Conservation (phyloP, 2,888 invertebrate genomes). For the Apocheima hispidaria region DNA sequence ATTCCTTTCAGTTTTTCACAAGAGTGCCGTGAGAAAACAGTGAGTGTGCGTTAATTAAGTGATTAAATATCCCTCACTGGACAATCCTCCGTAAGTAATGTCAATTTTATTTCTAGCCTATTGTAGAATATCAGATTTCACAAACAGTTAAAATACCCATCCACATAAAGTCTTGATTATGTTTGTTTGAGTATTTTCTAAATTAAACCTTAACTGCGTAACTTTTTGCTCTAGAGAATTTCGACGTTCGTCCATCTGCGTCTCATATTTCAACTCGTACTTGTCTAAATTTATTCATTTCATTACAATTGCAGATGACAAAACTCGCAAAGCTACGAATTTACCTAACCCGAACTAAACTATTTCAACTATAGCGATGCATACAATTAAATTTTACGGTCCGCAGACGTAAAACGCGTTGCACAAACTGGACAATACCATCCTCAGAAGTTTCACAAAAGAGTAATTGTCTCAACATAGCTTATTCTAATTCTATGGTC, state of each 20-base stretch:
- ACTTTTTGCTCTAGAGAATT: slow-evolving; percentile 10
- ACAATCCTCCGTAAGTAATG: not conserved
- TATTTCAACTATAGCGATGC: slow-evolving; percentile 33
- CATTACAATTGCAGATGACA: slow-evolving; percentile 39
- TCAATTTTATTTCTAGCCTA: too few species aligned
- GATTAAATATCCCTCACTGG: too few species aligned
- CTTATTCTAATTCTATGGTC: slow-evolving; percentile 29
- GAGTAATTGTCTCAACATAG: slow-evolving; percentile 52
- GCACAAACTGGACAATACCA: slow-evolving; percentile 59
- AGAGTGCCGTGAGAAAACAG: not conserved
- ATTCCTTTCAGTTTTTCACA: not conserved
- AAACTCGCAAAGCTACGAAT: slow-evolving; percentile 34
- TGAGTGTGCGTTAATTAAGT: not conserved
- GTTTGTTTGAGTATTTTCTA: not conserved
- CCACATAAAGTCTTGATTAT: not conserved
- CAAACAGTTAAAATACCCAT: not conserved
- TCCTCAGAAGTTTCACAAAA: slow-evolving; percentile 57
- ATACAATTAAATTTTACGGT: slow-evolving; percentile 56
- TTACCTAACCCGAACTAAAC: slow-evolving; percentile 40
- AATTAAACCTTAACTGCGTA: not conserved
- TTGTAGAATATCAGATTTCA: not conserved
- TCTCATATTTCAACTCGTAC: slow-evolving; percentile 4
- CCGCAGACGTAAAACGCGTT: slow-evolving; percentile 50
- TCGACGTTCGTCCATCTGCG: not conserved
- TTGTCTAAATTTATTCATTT: slow-evolving; percentile 34